phyloP scores from a whole-genome alignment of 2,888 invertebrate species.

The Sesia apiformis region DNA sequence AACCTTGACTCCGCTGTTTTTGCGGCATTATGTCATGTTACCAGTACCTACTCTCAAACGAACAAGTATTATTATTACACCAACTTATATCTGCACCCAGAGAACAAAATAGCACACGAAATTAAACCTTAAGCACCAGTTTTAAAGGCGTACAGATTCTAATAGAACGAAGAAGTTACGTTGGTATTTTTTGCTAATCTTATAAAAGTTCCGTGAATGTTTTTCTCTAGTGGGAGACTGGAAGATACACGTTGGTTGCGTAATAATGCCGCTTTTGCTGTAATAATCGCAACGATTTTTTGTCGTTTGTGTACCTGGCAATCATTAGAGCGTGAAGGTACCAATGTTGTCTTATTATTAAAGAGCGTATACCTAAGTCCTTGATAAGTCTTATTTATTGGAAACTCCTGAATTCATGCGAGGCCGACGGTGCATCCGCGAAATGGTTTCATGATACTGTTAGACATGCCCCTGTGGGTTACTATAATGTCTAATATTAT shows the following conservation, averaged over 20 bases:
- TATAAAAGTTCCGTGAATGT: slow-evolving; percentile 22
- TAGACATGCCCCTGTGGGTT: too few species aligned
- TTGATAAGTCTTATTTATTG: too few species aligned
- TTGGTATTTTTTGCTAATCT: slow-evolving; percentile 12
- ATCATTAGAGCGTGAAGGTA: too few species aligned
- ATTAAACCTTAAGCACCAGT: neutral
- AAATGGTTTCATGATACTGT: too few species aligned
- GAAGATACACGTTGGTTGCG: slow-evolving; percentile 8
- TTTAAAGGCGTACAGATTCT: neutral
- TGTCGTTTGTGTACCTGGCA: too few species aligned
- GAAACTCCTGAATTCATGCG: too few species aligned
- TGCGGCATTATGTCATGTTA: slow-evolving; percentile 36
- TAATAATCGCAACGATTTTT: slow-evolving; percentile 10
- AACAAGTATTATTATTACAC: slow-evolving; percentile 15
- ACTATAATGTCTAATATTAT: too few species aligned
- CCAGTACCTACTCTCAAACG: slow-evolving; percentile 19
- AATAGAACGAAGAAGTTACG: neutral
- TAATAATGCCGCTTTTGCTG: slow-evolving; percentile 26
- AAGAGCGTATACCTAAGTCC: too few species aligned
- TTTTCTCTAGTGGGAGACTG: slow-evolving; percentile 13
- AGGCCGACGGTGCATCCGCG: too few species aligned
- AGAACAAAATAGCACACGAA: neutral
- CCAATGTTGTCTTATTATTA: too few species aligned
- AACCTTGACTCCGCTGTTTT: slow-evolving; percentile 31
- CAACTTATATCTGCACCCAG: neutral